Evolutionary conservation across 2,797 vertebrate genomes (phyloP).

Genomic region (Pitangus sulphuratus): DNA sequence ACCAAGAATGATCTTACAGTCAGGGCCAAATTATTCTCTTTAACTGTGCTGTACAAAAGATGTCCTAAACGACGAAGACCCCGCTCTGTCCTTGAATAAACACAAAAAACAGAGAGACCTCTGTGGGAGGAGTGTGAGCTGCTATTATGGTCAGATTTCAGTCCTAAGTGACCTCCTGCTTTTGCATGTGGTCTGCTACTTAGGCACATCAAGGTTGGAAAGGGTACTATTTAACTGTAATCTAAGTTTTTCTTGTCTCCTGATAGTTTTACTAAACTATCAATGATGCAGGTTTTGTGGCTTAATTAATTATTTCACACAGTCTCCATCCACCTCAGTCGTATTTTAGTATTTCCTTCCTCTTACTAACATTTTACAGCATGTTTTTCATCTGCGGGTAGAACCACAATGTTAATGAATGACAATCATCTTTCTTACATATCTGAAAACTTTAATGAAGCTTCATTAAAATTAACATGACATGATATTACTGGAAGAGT

Average conservation of each 20-base stretch:
- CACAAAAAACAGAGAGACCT: background rate
- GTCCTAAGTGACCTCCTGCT: slow-evolving; percentile 26
- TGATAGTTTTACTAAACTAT: slow-evolving; percentile 20
- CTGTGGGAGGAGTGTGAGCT: background rate
- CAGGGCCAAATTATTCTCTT: slow-evolving; percentile 24
- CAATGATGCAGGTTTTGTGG: background rate
- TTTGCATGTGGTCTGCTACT: background rate
- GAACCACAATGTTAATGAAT: slow-evolving; percentile 55
- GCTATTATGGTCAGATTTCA: slow-evolving; percentile 14
- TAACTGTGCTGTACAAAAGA: background rate
- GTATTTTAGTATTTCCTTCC: slow-evolving; percentile 44
- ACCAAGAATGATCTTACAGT: slow-evolving; percentile 17
- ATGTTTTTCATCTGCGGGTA: slow-evolving; percentile 47
- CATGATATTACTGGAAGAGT: slow-evolving; percentile 21
- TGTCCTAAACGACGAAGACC: slow-evolving; percentile 40
- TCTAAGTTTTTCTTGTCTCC: background rate
- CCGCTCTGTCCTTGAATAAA: slow-evolving; percentile 33
- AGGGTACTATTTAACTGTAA: background rate
- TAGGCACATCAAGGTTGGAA: slow-evolving; percentile 36
- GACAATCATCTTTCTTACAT: slow-evolving; percentile 53
- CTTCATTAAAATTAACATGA: slow-evolving; percentile 63
- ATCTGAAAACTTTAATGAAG: slow-evolving; percentile 53
- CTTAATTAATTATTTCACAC: slow-evolving; percentile 47
- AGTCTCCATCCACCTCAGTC: background rate
- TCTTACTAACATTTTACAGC: slow-evolving; percentile 53